Evolutionary conservation across 2,113 vertebrate species (phyloP), one percentile per base, ranked within the genome.

Genomic region (Lontra canadensis): DNA sequence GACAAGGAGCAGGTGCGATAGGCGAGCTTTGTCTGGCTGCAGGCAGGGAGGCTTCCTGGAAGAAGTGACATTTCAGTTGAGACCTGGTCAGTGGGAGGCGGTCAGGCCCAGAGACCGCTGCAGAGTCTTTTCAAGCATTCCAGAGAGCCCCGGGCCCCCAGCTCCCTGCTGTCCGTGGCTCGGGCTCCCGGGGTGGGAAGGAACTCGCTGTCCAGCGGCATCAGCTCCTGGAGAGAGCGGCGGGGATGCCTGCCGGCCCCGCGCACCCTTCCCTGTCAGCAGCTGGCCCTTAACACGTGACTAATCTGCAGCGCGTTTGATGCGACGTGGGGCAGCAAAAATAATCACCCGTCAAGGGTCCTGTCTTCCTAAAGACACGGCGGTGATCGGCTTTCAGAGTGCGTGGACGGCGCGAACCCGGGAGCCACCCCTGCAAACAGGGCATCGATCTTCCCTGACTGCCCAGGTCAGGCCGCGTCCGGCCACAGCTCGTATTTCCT

Each of bases 321-420:
- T 98, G 97, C 79, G 98, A 98, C 97, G 98, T 94, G 97, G 95
- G 97, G 96, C 98, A 99, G 98, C 44, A 96, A 98, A 98, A 98
- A 98, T 98, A 98, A 99, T 99, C 98, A 98, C 98, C 98, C 98
- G 98, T 96, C 98, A 98, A 91, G 97, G 96, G 96, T 97, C 98
- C 97, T 83, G 95, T 97, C 98, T 97, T 98, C 97, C 96, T 97
- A 97, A 98, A 98, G 98, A 97, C 98, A 97, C 92, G 97, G 98
- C 98, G 89, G 81, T 86, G 98, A 98, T 98, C 98, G 20, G 92
- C 98, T 99, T 99, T 98, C 98, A 95, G 87, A 98, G 74, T 0
- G 96, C 15, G 97, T 78, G 97, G 98, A 98, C 95, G 95, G 59
- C 25, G 0, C 98, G 98, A 98, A 98, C 98, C 98, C 21, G 87